phyloP scores from a whole-genome alignment of 1,140 invertebrate species.

The Bradynema listronoti region DNA sequence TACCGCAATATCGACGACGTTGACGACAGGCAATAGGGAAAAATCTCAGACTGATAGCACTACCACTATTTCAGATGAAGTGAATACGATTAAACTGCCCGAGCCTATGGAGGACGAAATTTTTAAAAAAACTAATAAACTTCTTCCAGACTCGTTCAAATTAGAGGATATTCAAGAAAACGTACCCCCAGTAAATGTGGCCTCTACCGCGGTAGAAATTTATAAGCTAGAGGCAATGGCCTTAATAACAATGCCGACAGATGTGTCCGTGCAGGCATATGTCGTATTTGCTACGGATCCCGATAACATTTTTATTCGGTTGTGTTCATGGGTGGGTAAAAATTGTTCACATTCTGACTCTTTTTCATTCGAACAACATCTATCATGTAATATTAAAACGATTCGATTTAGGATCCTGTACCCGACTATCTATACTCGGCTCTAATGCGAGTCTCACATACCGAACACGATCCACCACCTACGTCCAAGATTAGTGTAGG shows the following conservation, averaged over 20 bases:
- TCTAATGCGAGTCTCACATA: neutral
- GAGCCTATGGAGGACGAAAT: no score
- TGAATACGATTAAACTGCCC: neutral
- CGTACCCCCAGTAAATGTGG: neutral
- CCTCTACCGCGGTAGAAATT: neutral
- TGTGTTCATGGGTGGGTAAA: slow-evolving; percentile 26
- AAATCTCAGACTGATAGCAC: no score
- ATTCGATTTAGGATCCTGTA: slow-evolving; percentile 19
- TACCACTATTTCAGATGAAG: no score
- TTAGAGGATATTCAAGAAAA: neutral
- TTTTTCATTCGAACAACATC: neutral
- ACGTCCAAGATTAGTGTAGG: slow-evolving; percentile 1
- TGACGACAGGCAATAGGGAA: neutral
- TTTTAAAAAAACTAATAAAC: neutral
- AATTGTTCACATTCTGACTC: neutral
- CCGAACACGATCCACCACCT: neutral
- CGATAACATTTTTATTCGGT: slow-evolving; percentile 22
- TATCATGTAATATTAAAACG: neutral
- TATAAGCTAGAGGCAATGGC: slow-evolving; percentile 10
- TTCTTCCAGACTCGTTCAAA: neutral
- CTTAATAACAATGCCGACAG: slow-evolving; percentile 15
- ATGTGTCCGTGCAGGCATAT: slow-evolving; percentile 1
- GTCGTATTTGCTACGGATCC: slow-evolving; percentile 21
- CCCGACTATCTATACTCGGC: slow-evolving; percentile 18
- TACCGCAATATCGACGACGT: neutral